Conservation (phyloP, 2,797 vertebrate species). For the Tenualosa thibaudeaui region DNA sequence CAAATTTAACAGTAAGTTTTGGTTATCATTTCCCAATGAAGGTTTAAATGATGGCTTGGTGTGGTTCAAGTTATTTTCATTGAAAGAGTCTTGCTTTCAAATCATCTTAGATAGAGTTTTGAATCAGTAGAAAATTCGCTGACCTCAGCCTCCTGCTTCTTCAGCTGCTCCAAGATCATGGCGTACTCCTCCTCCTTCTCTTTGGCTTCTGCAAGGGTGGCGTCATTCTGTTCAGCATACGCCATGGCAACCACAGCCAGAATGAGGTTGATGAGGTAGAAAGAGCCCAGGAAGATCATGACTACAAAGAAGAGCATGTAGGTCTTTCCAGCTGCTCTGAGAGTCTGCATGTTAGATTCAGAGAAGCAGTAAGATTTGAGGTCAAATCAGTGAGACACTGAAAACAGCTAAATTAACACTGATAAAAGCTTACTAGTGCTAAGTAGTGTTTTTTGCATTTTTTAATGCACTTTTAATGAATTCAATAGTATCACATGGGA, state of each 20-base stretch:
- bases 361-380: background rate
- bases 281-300: conserved; percentile 94
- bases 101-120: too few relatives aligned
- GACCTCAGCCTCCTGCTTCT: conserved; percentile 77
- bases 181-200: conserved; percentile 91
- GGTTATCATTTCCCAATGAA: background rate
- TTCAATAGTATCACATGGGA: too few relatives aligned
- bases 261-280: conserved; percentile 96
- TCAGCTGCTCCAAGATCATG: conserved; percentile 83
- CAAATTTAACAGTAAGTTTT: conserved; percentile 16
- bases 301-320: conserved; percentile 97
- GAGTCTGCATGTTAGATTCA: conserved; percentile 72
- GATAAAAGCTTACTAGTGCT: background rate
- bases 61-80: too few relatives aligned
- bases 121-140: background rate
- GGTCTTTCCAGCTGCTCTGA: conserved; percentile 90
- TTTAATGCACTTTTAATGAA: background rate
- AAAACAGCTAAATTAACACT: background rate
- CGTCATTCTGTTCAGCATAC: conserved; percentile 88
- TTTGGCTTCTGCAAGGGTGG: conserved; percentile 82
- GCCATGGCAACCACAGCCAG: conserved; percentile 97
- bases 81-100: too few relatives aligned
- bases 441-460: background rate
- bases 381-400: background rate
- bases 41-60: background rate